Conservation (phyloP, 1,140 invertebrate genomes). For the Atopsyche davidsoni region DNA sequence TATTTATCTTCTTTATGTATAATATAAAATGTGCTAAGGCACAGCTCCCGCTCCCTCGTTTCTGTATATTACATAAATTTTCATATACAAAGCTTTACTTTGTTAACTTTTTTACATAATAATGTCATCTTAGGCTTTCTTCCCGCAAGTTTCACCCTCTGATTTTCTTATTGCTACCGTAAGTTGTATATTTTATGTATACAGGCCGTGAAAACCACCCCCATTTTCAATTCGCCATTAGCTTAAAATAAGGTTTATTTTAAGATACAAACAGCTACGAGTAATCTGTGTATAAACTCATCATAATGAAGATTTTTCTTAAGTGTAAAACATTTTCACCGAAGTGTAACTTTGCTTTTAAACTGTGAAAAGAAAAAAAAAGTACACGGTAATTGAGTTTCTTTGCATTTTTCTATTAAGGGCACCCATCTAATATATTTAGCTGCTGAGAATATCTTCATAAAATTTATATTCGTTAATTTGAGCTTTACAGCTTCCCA, state of each 20-base stretch:
- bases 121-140: conserved; percentile 30
- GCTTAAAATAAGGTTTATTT: conserved; percentile 23
- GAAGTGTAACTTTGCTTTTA: neutral
- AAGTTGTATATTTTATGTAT: conserved; percentile 30
- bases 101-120: conserved; percentile 32
- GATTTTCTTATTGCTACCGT: conserved; percentile 31
- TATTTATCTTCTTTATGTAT: conserved; percentile 31
- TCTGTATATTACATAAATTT: conserved; percentile 30
- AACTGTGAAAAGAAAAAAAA: neutral
- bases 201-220: conserved; percentile 24
- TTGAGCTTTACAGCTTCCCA: too few species aligned
- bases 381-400: neutral
- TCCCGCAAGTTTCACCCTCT: conserved; percentile 24
- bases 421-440: neutral
- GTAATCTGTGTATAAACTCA: conserved; percentile 26
- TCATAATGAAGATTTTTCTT: neutral
- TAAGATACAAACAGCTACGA: conserved; percentile 13
- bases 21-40: conserved; percentile 30
- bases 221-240: conserved; percentile 29
- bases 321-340: conserved; percentile 5
- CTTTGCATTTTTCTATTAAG: neutral
- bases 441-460: too few species aligned
- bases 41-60: conserved; percentile 14
- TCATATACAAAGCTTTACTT: conserved; percentile 31
- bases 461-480: too few species aligned